Base-by-base conservation (phyloP, 2,797 vertebrate species). In the Sphaeramia orbicularis region DNA sequence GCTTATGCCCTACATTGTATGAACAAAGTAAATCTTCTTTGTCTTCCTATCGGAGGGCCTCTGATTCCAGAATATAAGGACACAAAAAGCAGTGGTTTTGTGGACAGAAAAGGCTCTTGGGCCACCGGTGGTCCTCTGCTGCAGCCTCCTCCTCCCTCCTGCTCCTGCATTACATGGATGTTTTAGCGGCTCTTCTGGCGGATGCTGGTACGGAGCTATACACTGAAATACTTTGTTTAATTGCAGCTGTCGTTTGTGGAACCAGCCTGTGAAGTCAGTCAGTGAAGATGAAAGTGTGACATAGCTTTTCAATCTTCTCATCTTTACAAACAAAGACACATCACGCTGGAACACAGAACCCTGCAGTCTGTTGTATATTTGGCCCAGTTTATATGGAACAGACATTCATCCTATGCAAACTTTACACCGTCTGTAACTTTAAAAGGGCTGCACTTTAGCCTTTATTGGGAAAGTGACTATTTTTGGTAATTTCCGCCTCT, bases 21-120 rank as follows among this genome's bases (percentile, higher is more conserved):
- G 75, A 88, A 90, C 84, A 88, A 85, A 87, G 82, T 76, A 87
- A 80, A 91, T 89, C 80, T 82, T 81, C 85, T 91, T 86, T 88
- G 80, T 87, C 63, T 85, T 78, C n/a, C n/a, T n/a, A n/a, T n/a
- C n/a, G n/a, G n/a, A n/a, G n/a, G 80, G n/a, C 44, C 37, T 86
- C 58, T 71, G 81, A 84, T 76, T 84, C 65, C 65, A 72, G 69
- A 79, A 68, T 72, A 83, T 86, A 89, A 91, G 57, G 82, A 78
- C 49, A 81, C 45, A 71, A 66, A 84, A 80, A 80, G 61, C 81
- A 72, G 67, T 60, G 53, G 36, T 72, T 65, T 76, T 70, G 55
- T 61, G 68, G 42, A 69, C n/a, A 52, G 37, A 78, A 83, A 71
- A 71, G 47, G 78, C 84, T 84, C 79, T 57, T 18, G 77, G 65